Conservation (phyloP, 2,797 vertebrate species). For the Remorina albescens region DNA sequence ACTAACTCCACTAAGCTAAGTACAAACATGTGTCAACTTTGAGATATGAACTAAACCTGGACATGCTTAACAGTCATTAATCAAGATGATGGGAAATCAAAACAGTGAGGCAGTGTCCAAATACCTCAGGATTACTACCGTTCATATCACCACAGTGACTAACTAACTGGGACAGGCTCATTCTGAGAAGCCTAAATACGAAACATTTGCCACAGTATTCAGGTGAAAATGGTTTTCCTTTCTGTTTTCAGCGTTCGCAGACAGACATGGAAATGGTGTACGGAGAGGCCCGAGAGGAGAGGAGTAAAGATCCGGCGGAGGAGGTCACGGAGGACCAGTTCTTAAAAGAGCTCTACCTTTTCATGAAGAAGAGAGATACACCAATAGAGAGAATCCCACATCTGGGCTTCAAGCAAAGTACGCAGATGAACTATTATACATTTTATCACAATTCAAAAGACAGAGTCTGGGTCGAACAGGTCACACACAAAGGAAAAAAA, state of each 20-base stretch:
- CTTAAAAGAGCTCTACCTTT: constrained; percentile 82
- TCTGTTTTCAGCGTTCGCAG: constrained; percentile 34
- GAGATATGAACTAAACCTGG: constrained; percentile 15
- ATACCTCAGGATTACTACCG: neutral
- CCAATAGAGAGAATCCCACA: constrained; percentile 87
- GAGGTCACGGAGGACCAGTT: constrained; percentile 78
- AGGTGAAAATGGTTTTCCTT: neutral
- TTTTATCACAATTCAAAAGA: neutral
- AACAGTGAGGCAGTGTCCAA: constrained; percentile 31
- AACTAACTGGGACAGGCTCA: neutral
- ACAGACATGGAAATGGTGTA: constrained; percentile 57
- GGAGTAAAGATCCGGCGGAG: constrained; percentile 21
- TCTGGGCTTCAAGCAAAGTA: constrained; percentile 88
- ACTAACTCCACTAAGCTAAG: neutral
- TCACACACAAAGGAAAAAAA: too few relatives aligned
- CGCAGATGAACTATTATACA: neutral
- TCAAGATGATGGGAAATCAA: constrained; percentile 23
- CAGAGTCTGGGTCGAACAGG: neutral
- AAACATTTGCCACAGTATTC: neutral
- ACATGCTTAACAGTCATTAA: constrained; percentile 41
- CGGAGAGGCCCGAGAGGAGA: constrained; percentile 40
- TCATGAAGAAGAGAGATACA: constrained; percentile 84
- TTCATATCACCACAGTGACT: neutral
- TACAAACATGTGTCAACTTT: constrained; percentile 21
- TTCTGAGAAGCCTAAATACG: neutral